phyloP scores from a whole-genome alignment of 1,140 invertebrate species.

The Delia radicum region DNA sequence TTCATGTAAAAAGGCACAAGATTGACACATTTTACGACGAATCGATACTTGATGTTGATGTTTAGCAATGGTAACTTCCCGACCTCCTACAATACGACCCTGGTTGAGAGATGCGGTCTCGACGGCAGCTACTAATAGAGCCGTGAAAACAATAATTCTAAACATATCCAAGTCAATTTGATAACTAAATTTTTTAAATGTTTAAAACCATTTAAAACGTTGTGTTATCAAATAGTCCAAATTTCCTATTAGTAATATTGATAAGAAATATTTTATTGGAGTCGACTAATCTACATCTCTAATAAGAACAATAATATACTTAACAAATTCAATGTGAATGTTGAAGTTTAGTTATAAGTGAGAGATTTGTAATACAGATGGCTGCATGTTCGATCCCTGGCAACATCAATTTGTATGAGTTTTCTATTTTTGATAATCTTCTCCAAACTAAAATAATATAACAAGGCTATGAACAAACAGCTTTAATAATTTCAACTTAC shows the following conservation, averaged over 20 bases:
- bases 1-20: constrained; percentile 36
- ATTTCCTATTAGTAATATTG: neutral
- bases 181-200: constrained; percentile 35
- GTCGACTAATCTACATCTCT: no score
- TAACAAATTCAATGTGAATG: neutral
- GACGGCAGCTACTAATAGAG: neutral
- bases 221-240: neutral
- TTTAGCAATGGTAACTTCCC: constrained; percentile 58
- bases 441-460: no score
- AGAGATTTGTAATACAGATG: no score
- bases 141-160: constrained; percentile 23
- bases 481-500: no score
- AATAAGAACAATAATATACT: no score
- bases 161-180: constrained; percentile 34
- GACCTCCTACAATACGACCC: constrained; percentile 58
- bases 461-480: no score
- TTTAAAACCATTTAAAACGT: neutral
- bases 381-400: no score
- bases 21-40: constrained; percentile 31
- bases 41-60: constrained; percentile 43
- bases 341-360: neutral
- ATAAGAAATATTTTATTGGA: neutral
- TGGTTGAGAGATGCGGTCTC: neutral
- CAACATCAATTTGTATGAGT: no score
- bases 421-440: no score